Percentiles rank a stretch among this genome's conserved stretches.
Evolutionary conservation across 2,797 vertebrate species (phyloP).

Genomic region (Pangasius macronema): DNA sequence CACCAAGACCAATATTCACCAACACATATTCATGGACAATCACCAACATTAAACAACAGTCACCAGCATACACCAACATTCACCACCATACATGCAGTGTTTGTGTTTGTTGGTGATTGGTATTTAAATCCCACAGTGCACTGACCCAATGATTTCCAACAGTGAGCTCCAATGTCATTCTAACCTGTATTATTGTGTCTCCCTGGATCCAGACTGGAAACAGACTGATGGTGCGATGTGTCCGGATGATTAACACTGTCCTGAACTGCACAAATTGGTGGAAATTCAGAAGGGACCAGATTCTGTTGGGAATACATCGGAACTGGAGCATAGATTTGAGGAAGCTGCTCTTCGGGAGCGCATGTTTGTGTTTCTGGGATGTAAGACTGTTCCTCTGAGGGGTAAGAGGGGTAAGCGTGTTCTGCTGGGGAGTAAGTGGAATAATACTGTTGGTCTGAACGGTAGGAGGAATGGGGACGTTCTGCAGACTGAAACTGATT

Average conservation of each 20-base stretch:
- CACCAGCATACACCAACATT: not conserved
- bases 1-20: not conserved
- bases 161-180: not conserved
- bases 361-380: conserved; percentile 15
- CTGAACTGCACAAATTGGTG: not conserved
- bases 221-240: not conserved
- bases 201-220: not conserved
- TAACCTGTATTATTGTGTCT: conserved; percentile 39
- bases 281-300: conserved; percentile 7
- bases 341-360: conserved; percentile 25
- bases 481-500: conserved; percentile 10
- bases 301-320: conserved; percentile 43
- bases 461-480: not conserved
- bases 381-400: conserved; percentile 8
- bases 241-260: not conserved
- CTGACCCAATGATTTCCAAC: not conserved
- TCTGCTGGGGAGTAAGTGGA: not conserved
- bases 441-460: conserved; percentile 16
- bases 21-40: not conserved
- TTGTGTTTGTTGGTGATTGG: not conserved
- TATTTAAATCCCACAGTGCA: not conserved
- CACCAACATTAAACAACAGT: not conserved
- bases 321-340: conserved; percentile 45
- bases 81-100: not conserved
- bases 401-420: not conserved